These are phyloP conservation scores for Cephus pygmeus DNA, from an alignment of 2,888 invertebrate species.

Conservation along the genomic window DNA sequence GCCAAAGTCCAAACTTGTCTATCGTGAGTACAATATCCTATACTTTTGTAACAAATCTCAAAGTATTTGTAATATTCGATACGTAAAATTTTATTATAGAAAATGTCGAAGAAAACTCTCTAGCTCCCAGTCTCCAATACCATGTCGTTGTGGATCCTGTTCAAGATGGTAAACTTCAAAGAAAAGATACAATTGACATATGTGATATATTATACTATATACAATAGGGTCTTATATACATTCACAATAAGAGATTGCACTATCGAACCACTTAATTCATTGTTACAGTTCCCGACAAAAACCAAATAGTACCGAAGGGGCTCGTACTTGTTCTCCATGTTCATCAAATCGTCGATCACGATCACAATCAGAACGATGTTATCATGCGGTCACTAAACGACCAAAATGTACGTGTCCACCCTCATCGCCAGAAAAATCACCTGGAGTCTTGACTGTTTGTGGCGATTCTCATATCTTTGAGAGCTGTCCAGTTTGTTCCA, in stretches of 20 bases:
- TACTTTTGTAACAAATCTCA: not conserved
- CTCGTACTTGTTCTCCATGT: constrained; percentile 15
- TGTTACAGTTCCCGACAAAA: constrained; percentile 16
- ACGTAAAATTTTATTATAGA: constrained; percentile 8
- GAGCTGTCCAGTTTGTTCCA: constrained; percentile 55
- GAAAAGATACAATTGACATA: not conserved
- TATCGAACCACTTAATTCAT: not conserved
- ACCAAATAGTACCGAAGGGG: constrained; percentile 13
- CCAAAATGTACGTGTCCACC: constrained; percentile 25
- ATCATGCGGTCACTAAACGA: constrained; percentile 29
- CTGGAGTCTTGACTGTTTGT: constrained; percentile 26
- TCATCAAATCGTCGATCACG: constrained; percentile 21
- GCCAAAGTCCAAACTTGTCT: constrained; percentile 32
- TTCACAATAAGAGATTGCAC: not conserved
- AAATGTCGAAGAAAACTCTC: constrained; percentile 17
- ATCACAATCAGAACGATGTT: constrained; percentile 34
- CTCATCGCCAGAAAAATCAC: constrained; percentile 18
- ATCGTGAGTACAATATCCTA: constrained; percentile 36
- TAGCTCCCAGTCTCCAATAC: constrained; percentile 6
- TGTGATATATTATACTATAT: not conserved
- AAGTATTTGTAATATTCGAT: not conserved
- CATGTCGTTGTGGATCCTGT: constrained; percentile 14
- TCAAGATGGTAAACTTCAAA: constrained; percentile 18
- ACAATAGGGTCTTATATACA: not conserved
- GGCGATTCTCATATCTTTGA: constrained; percentile 41